Conservation (phyloP, 2,113 vertebrate genomes). For the Nerophis lumbriciformis region DNA sequence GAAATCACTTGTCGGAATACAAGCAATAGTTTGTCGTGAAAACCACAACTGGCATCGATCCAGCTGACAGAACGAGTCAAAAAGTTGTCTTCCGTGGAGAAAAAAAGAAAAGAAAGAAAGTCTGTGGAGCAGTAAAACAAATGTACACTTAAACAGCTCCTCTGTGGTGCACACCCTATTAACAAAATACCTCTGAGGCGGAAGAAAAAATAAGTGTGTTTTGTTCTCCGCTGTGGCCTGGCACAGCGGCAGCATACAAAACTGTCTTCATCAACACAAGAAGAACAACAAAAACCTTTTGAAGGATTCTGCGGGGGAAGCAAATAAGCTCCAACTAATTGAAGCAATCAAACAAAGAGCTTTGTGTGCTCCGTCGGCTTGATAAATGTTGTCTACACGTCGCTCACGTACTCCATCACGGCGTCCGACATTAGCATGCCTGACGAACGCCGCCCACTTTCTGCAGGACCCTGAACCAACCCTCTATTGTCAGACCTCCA, state of each 20-base stretch:
- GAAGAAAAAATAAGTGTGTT: conserved; percentile 40
- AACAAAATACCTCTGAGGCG: conserved; percentile 27
- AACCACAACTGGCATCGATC: conserved; percentile 9
- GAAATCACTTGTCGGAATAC: too few species aligned
- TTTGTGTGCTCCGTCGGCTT: conserved; percentile 53
- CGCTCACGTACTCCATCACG: conserved; percentile 46
- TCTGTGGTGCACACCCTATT: conserved; percentile 26
- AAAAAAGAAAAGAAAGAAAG: not conserved
- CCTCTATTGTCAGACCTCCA: too few species aligned
- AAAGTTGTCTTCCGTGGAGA: conserved; percentile 5
- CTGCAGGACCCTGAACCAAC: too few species aligned
- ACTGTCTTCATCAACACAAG: conserved; percentile 55
- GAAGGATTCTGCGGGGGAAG: conserved; percentile 64
- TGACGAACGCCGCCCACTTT: not conserved
- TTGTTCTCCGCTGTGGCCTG: conserved; percentile 16
- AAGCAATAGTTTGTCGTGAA: too few species aligned
- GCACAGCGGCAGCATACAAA: conserved; percentile 42
- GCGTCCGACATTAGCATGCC: not conserved
- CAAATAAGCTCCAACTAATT: conserved; percentile 67
- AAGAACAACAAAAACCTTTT: conserved; percentile 51
- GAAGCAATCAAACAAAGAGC: conserved; percentile 64
- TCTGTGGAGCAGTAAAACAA: conserved; percentile 34
- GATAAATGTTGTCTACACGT: conserved; percentile 62
- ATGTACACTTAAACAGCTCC: conserved; percentile 32
- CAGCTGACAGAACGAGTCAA: conserved; percentile 4